A percentile compares a stretch with the other conserved stretches of the same genome.
phyloP scores from a whole-genome alignment of 2,797 vertebrate genomes.

The Protonibea diacanthus region DNA sequence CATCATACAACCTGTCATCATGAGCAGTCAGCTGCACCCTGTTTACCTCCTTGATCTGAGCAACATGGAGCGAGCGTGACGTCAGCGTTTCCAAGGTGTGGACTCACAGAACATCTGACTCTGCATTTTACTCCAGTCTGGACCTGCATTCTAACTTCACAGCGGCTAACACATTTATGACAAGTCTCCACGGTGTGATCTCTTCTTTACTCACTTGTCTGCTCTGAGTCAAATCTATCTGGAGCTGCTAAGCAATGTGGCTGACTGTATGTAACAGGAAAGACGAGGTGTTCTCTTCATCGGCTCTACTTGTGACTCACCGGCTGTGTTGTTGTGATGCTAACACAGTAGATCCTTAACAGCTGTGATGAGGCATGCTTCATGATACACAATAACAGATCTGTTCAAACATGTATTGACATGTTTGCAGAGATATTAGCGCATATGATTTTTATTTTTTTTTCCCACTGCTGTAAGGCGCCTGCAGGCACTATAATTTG shows the following conservation, averaged over 20 bases:
- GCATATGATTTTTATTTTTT: background rate
- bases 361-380: constrained; percentile 43
- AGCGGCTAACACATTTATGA: constrained; percentile 30
- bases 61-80: constrained; percentile 21
- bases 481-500: background rate
- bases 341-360: constrained; percentile 26
- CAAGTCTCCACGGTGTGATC: constrained; percentile 20
- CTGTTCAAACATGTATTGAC: constrained; percentile 30
- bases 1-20: constrained; percentile 62
- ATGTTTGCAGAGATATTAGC: constrained; percentile 27
- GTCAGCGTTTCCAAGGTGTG: constrained; percentile 26
- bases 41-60: constrained; percentile 21
- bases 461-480: background rate
- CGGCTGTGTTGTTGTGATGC: background rate
- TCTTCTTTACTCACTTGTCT: constrained; percentile 50
- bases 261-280: constrained; percentile 1
- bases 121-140: constrained; percentile 12
- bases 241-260: constrained; percentile 39
- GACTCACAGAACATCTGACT: constrained; percentile 29
- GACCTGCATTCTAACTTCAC: constrained; percentile 48
- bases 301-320: constrained; percentile 50
- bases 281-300: constrained; percentile 5
- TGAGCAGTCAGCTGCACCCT: constrained; percentile 23
- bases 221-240: constrained; percentile 46
- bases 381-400: background rate